phyloP scores from a whole-genome alignment of 2,113 vertebrate species.

The Ondatra zibethicus region DNA sequence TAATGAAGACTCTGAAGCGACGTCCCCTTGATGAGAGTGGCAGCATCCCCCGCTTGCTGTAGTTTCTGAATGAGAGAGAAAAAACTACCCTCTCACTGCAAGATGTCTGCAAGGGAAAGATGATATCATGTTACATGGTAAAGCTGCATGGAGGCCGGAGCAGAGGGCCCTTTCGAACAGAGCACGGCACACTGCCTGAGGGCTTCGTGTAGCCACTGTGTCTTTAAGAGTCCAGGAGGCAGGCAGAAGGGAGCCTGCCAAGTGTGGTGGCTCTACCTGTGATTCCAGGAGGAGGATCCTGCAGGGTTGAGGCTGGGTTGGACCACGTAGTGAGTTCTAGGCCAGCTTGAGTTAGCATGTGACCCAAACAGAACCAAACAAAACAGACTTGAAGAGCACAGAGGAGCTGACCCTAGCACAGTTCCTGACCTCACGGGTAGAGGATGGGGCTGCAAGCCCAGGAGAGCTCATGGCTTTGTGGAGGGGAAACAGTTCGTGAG shows the following conservation, averaged over 20 bases:
- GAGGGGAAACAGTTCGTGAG: neutral
- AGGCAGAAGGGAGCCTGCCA: neutral
- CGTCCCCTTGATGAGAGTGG: neutral
- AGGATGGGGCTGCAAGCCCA: neutral
- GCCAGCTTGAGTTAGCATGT: neutral
- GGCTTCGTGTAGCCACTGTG: neutral
- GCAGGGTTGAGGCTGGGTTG: neutral
- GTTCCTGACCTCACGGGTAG: neutral
- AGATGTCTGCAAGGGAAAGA: neutral
- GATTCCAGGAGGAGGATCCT: neutral
- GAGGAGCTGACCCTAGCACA: neutral
- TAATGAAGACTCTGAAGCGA: conserved; percentile 7
- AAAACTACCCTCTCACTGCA: neutral
- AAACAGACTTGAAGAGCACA: neutral
- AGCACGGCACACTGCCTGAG: neutral
- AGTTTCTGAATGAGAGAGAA: neutral
- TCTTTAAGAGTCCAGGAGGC: neutral
- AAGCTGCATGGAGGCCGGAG: neutral
- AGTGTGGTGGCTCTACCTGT: neutral
- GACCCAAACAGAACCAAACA: neutral
- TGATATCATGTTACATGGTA: neutral
- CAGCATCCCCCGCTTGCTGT: neutral
- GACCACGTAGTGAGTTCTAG: neutral
- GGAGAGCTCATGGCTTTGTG: neutral
- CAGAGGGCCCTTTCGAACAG: neutral